These are phyloP conservation scores for Argyrosomus regius DNA, from an alignment of 2,797 vertebrate genomes.

Conservation along the genomic window DNA sequence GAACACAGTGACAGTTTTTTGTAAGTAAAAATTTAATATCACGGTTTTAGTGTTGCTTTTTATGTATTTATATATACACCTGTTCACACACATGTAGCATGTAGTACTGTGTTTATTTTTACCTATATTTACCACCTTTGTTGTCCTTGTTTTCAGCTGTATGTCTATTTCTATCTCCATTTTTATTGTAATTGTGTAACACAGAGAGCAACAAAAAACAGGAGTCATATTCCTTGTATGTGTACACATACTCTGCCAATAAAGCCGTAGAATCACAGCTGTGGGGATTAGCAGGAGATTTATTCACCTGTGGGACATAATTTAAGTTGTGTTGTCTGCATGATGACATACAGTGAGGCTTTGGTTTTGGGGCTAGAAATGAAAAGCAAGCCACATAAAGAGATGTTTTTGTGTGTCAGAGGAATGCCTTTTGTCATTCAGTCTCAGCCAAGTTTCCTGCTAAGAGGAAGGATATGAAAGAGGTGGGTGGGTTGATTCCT, in stretches of 20 bases:
- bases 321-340: conserved; percentile 19
- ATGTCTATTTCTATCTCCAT: not conserved
- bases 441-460: conserved; percentile 12
- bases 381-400: conserved; percentile 1
- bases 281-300: not conserved
- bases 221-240: not conserved
- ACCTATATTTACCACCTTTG: not conserved
- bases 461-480: conserved; percentile 56
- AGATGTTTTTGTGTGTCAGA: conserved; percentile 7
- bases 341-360: not conserved
- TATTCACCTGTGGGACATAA: not conserved
- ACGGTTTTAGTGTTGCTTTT: not conserved
- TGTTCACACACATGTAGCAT: too few relatives aligned
- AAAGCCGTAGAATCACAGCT: not conserved
- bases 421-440: conserved; percentile 23
- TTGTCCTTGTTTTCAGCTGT: not conserved
- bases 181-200: not conserved
- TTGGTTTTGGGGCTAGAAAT: not conserved
- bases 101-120: not conserved
- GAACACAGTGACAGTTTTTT: not conserved
- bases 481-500: conserved; percentile 30
- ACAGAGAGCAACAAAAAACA: not conserved
- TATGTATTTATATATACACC: not conserved
- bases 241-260: not conserved
- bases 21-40: not conserved